Evolutionary conservation across 2,888 invertebrate species (phyloP).

Genomic region (Autographa pulchrina): DNA sequence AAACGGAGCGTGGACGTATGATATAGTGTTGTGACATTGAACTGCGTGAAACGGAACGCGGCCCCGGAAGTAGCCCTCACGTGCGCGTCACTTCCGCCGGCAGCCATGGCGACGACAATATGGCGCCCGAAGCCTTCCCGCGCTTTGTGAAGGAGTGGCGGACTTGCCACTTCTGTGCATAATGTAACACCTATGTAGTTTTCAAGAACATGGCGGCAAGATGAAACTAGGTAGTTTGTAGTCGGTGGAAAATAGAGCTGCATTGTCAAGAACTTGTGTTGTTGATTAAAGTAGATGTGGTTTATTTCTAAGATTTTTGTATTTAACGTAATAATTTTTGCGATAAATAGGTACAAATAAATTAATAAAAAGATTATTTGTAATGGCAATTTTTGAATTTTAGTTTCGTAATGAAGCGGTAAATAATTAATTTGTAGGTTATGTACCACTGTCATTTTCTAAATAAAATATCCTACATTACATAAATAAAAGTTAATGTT

Average conservation of each 20-base stretch:
- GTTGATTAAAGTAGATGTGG: not conserved
- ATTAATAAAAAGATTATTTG: too few species aligned
- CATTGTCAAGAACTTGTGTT: constrained; percentile 3
- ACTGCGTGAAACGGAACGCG: constrained; percentile 85
- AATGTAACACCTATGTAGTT: constrained; percentile 62
- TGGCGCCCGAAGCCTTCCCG: constrained; percentile 81
- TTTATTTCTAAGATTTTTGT: too few species aligned
- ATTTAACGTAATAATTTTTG: too few species aligned
- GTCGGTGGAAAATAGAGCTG: constrained; percentile 8
- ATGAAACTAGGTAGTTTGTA: constrained; percentile 29
- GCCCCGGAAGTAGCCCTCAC: constrained; percentile 85
- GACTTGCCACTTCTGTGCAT: constrained; percentile 55
- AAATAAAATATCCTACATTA: too few species aligned
- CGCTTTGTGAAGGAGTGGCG: constrained; percentile 72
- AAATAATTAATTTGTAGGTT: too few species aligned
- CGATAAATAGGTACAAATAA: too few species aligned
- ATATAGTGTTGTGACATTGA: constrained; percentile 84
- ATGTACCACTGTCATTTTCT: too few species aligned
- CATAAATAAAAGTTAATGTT: not conserved
- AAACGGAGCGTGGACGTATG: constrained; percentile 70
- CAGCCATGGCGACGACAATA: constrained; percentile 85
- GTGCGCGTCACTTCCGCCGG: constrained; percentile 86
- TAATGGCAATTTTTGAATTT: too few species aligned
- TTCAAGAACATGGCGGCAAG: constrained; percentile 26
- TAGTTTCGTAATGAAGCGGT: too few species aligned